A percentile compares a stretch with the other conserved stretches of the same genome.
Conservation (phyloP, 1,140 invertebrate species). For the Lethrus apterus region DNA sequence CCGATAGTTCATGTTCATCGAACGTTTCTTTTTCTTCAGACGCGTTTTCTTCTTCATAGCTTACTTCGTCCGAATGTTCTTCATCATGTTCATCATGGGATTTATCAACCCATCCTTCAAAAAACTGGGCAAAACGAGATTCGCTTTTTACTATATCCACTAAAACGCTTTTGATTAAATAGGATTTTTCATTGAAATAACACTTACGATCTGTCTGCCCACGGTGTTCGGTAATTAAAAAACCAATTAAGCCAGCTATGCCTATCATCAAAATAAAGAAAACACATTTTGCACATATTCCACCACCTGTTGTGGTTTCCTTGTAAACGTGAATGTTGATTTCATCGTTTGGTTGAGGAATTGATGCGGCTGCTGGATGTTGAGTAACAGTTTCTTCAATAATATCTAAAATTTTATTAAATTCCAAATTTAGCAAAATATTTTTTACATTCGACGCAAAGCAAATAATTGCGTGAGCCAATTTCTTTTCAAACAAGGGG, state of each 20-base stretch:
- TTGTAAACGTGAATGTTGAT: constrained; percentile 68
- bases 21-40: constrained; percentile 24
- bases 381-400: constrained; percentile 7
- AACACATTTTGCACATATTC: constrained; percentile 73
- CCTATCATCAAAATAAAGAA: constrained; percentile 67
- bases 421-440: background rate
- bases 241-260: constrained; percentile 60
- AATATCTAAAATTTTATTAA: background rate
- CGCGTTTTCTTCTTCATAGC: constrained; percentile 38
- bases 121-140: constrained; percentile 62
- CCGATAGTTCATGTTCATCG: constrained; percentile 25
- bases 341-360: constrained; percentile 44
- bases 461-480: background rate
- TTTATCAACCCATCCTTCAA: constrained; percentile 74
- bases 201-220: constrained; percentile 67
- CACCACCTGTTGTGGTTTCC: constrained; percentile 64
- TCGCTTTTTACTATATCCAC: constrained; percentile 63
- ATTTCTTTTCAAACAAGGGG: constrained; percentile 3
- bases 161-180: constrained; percentile 37
- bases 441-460: too few relatives aligned
- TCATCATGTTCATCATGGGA: constrained; percentile 46
- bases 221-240: constrained; percentile 72
- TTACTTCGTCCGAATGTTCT: constrained; percentile 39
- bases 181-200: constrained; percentile 3
- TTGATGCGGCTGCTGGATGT: background rate